phyloP scores from a whole-genome alignment of 2,113 vertebrate species.

The Zootoca vivipara region DNA sequence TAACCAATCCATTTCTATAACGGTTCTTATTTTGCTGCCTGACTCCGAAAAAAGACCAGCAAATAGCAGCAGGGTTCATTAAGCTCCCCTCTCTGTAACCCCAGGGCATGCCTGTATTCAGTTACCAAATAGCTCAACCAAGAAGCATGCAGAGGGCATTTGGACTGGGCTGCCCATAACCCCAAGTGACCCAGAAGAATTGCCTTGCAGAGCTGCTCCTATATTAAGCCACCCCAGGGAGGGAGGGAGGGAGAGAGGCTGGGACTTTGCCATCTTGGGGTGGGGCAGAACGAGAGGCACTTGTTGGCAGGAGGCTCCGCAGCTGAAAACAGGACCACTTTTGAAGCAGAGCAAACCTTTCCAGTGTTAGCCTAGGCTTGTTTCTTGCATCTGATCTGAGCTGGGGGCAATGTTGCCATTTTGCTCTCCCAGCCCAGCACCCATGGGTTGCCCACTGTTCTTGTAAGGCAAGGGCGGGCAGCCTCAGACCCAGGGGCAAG shows the following conservation, averaged over 20 bases:
- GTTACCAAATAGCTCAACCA: background rate
- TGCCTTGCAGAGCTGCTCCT: background rate
- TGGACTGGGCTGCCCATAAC: background rate
- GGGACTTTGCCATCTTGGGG: background rate
- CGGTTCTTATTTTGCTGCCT: background rate
- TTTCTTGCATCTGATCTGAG: background rate
- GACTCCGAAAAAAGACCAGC: background rate
- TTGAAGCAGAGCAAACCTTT: background rate
- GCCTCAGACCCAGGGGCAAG: too few species aligned
- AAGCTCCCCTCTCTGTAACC: background rate
- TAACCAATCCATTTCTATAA: background rate
- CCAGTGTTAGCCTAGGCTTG: background rate
- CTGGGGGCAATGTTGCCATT: too few species aligned
- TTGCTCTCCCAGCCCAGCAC: too few species aligned
- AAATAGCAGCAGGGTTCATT: background rate
- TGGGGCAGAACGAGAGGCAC: background rate
- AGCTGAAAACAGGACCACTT: background rate
- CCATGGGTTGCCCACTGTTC: too few species aligned
- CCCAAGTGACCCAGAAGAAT: background rate
- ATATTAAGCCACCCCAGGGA: background rate
- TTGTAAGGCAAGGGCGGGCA: too few species aligned
- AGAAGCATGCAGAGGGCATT: background rate
- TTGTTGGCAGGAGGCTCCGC: background rate
- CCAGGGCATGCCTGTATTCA: background rate
- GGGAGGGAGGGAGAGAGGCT: background rate